These are phyloP conservation scores for Drosophila seclusa DNA, from an alignment of 2,888 invertebrate species.

Conservation along the genomic window DNA sequence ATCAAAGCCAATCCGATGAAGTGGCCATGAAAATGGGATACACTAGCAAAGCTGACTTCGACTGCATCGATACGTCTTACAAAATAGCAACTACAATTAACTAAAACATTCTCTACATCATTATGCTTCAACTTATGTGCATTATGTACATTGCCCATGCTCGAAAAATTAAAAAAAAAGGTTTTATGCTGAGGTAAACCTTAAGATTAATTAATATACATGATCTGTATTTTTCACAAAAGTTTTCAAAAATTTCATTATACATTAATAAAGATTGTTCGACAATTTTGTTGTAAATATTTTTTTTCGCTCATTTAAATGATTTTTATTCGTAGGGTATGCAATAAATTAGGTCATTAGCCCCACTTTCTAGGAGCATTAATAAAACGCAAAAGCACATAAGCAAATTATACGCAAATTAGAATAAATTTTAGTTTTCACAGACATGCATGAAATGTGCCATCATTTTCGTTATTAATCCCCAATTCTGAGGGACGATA, in stretches of 20 bases:
- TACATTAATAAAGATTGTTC: background rate
- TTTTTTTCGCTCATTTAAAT: background rate
- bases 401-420: background rate
- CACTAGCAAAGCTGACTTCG: constrained; percentile 48
- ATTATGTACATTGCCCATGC: background rate
- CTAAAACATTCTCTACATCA: background rate
- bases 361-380: background rate
- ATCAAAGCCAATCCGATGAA: constrained; percentile 6
- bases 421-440: background rate
- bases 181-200: background rate
- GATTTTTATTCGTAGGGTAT: background rate
- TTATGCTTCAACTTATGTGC: no score
- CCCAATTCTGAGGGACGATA: background rate
- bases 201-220: background rate
- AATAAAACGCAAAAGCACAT: background rate
- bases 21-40: constrained; percentile 53
- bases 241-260: background rate
- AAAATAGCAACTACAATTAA: constrained; percentile 15
- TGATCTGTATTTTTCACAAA: background rate
- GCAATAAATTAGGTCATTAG: background rate
- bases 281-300: background rate
- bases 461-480: background rate
- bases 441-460: background rate
- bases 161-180: background rate
- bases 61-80: constrained; percentile 35